Base-by-base conservation (phyloP, 1,140 invertebrate genomes). In the Solen grandis region DNA sequence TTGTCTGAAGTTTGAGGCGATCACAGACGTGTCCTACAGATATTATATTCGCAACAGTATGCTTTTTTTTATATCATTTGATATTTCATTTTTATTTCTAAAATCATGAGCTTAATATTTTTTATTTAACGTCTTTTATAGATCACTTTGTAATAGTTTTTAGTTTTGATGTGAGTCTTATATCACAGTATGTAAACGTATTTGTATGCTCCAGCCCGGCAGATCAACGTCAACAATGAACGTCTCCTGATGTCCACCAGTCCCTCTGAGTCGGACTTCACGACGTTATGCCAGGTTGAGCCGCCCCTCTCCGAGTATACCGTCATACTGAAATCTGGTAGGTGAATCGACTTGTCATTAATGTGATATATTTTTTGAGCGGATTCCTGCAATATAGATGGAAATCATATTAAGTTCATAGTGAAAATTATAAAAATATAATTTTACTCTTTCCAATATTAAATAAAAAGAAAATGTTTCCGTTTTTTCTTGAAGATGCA, bases 21-120 rank as follows among this genome's bases (percentile, higher is more conserved):
- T 75, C 0, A 75, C 73, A 10, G 73, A 63, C 8, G 38, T 41
- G 13, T 75, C 73, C 29, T 75, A 75, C 38, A 41, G 73, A 63
- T 75, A 65, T 52, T 75, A 75, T 35, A n/a, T n/a, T n/a, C n/a
- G n/a, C n/a, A n/a, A n/a, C n/a, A n/a, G n/a, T n/a, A n/a, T n/a
- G n/a, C n/a, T n/a, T n/a, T n/a, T n/a, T n/a, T n/a, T n/a, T n/a
- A n/a, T n/a, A n/a, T n/a, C n/a, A n/a, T n/a, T n/a, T n/a, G n/a
- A n/a, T n/a, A n/a, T n/a, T n/a, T n/a, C n/a, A n/a, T n/a, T n/a
- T n/a, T n/a, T n/a, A n/a, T n/a, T n/a, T n/a, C n/a, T n/a, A n/a
- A n/a, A n/a, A n/a, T n/a, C n/a, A n/a, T n/a, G n/a, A n/a, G n/a
- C n/a, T n/a, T n/a, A n/a, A n/a, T n/a, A n/a, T n/a, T n/a, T n/a